Base-by-base conservation (phyloP, 2,888 invertebrate genomes). In the Phymatocera aterrima region DNA sequence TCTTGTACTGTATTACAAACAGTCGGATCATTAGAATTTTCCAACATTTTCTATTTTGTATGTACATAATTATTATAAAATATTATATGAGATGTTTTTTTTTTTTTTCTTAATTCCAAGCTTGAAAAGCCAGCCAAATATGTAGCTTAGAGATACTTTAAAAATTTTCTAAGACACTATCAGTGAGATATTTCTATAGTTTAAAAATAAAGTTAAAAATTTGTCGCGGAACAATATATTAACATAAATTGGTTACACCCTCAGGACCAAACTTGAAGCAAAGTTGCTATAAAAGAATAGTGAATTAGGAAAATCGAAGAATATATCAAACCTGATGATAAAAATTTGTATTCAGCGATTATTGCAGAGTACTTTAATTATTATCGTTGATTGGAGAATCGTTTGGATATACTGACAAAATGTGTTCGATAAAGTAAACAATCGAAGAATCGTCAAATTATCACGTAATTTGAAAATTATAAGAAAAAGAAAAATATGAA, bases 161-260 rank as follows among this genome's bases (percentile, higher is more conserved):
- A 75, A 37, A 60, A 12, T 57, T 60, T 75, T 81, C 80, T 79
- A 83, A 84, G 83, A 85, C 85, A 84, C 80, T 79, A 79, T 83
- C 85, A 87, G 85, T 85, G 85, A 87, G 84, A 86, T 84, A 84
- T 82, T 84, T 83, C 80, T 84, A 83, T 83, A 83, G 83, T 81
- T 84, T 84, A 84, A 82, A 78, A 83, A 80, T 80, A 64, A 60
- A 31, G 15, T 12, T 28, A 31, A 60, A 31, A 75, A 68, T 83
- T 79, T 37, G 75, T 75, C 57, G 60, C 18, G 75, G 75, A 75
- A 75, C 60, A 75, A 75, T 75, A 54, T 57, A 75, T 10, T 4
- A 18, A n/a, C 12, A 12, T 43, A 24, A 24, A 75, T 75, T 75
- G 75, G 75, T 75, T 85, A 81, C 65, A 82, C 78, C n/a, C 83